Evolutionary conservation across 2,113 vertebrate species (phyloP).

Genomic region (Lagenorhynchus albirostris): DNA sequence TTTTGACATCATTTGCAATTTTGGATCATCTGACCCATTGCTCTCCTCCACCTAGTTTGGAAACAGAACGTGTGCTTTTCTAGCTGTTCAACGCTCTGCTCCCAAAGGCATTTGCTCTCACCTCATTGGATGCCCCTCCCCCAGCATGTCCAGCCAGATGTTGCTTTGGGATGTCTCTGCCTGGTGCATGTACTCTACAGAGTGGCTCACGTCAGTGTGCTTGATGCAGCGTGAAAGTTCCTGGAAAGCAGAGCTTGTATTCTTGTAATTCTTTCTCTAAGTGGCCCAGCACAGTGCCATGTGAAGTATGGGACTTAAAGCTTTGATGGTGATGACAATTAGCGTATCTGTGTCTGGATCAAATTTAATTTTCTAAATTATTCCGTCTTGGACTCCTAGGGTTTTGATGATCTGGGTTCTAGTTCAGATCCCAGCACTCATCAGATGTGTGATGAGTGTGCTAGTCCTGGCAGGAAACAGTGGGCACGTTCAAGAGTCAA

Average conservation of each 20-base stretch:
- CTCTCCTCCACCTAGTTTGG: not conserved
- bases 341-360: conserved; percentile 17
- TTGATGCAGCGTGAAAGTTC: not conserved
- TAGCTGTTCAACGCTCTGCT: not conserved
- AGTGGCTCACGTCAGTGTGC: not conserved
- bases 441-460: not conserved
- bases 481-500: not conserved
- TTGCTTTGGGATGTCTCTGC: not conserved
- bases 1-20: conserved; percentile 31
- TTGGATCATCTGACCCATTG: not conserved
- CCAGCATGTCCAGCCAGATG: not conserved
- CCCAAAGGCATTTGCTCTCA: not conserved
- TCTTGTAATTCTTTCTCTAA: not conserved
- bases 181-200: rapidly evolving
- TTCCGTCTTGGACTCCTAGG: conserved; percentile 39
- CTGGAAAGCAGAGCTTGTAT: not conserved
- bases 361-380: conserved; percentile 56
- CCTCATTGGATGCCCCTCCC: no score
- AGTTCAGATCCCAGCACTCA: conserved; percentile 12
- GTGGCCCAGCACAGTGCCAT: not conserved
- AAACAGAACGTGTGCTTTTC: not conserved
- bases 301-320: not conserved
- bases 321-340: conserved; percentile 38
- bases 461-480: not conserved
- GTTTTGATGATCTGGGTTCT: conserved; percentile 41